Percentiles rank a stretch among this genome's conserved stretches.
Evolutionary conservation across 1,140 invertebrate genomes (phyloP).

Genomic region (Drosophila aff.): DNA sequence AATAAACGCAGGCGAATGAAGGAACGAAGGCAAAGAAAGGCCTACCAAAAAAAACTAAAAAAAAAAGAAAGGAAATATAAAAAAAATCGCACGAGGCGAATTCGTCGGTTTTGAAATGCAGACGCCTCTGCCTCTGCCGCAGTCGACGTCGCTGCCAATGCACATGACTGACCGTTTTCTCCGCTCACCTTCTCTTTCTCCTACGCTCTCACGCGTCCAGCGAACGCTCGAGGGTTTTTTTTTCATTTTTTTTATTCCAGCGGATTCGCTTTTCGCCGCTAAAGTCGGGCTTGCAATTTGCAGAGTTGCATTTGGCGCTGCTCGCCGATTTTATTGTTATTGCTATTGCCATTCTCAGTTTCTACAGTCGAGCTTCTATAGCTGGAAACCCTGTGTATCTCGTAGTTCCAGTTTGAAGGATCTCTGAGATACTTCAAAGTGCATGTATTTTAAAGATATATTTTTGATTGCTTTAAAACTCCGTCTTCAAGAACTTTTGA

Average conservation of each 20-base stretch:
- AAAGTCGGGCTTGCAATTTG: conserved; percentile 37
- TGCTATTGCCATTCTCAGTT: neutral
- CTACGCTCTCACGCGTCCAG: conserved; percentile 26
- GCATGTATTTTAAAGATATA: neutral
- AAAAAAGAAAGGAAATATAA: conserved; percentile 1
- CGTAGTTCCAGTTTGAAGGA: neutral
- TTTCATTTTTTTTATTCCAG: neutral
- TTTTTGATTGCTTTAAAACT: neutral
- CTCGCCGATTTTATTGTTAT: conserved; percentile 31
- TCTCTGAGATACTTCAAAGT: neutral
- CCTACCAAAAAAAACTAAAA: conserved; percentile 3
- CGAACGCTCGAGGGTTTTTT: conserved; percentile 19
- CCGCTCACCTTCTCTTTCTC: conserved; percentile 22
- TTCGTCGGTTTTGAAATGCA: conserved; percentile 44
- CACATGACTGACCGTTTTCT: conserved; percentile 41
- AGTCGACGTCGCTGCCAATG: conserved; percentile 12
- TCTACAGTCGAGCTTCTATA: conserved; percentile 17
- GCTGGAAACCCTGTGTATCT: neutral
- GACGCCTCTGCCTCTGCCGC: conserved; percentile 12
- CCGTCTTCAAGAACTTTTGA: no score
- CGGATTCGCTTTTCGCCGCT: conserved; percentile 16
- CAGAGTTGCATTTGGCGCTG: conserved; percentile 36
- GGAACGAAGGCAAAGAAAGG: conserved; percentile 46
- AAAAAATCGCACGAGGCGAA: conserved; percentile 40
- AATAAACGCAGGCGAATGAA: conserved; percentile 44